Conservation (phyloP, 2,113 vertebrate genomes). For the Sakesphorus luctuosus region DNA sequence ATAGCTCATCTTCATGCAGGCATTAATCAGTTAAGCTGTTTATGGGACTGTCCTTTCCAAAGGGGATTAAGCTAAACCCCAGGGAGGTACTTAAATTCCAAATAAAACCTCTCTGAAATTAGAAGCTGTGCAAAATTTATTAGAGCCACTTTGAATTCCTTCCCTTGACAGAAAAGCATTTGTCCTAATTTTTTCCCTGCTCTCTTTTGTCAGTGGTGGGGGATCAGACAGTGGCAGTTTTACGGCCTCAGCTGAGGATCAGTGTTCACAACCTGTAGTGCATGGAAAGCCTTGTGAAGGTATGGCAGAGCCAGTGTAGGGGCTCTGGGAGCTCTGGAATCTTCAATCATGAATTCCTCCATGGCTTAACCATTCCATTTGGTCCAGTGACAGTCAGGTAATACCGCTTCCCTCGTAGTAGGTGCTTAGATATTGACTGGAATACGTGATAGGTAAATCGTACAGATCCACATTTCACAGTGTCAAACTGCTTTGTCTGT, state of each 20-base stretch:
- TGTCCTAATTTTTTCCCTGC: neutral
- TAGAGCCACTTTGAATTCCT: neutral
- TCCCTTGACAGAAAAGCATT: neutral
- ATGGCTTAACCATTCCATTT: neutral
- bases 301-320: neutral
- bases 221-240: neutral
- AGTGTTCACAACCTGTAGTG: neutral
- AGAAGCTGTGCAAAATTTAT: neutral
- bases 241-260: neutral
- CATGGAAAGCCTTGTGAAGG: rapidly evolving
- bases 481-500: neutral
- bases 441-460: neutral
- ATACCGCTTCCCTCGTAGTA: neutral
- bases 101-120: neutral
- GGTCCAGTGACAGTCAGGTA: neutral
- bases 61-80: neutral
- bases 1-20: neutral
- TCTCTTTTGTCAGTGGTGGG: neutral
- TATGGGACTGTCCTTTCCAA: neutral
- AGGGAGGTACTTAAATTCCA: neutral
- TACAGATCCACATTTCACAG: neutral
- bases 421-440: neutral
- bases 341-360: neutral
- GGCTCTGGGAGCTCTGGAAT: neutral
- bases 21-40: neutral